phyloP scores from a whole-genome alignment of 2,797 vertebrate genomes.

The Phalloptychus januarius region DNA sequence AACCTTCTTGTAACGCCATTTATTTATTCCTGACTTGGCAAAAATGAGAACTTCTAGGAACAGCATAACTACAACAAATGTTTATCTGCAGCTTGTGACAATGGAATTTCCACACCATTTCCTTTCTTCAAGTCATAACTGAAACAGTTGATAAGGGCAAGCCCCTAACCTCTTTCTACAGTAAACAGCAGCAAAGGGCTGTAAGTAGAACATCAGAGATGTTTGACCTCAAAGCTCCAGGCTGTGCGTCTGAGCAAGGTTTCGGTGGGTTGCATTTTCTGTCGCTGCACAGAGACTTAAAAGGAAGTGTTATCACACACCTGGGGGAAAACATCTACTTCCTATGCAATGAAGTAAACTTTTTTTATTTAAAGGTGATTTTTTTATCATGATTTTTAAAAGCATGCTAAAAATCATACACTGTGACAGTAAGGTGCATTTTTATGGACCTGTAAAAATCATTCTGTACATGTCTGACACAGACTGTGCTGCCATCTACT shows the following conservation, averaged over 20 bases:
- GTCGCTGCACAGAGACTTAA: slow-evolving; percentile 5
- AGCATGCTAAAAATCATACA: not conserved
- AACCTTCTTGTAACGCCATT: not conserved
- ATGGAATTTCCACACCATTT: slow-evolving; percentile 65
- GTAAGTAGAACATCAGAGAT: slow-evolving; percentile 41
- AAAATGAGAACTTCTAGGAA: not conserved
- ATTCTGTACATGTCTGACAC: not conserved
- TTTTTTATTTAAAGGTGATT: no score
- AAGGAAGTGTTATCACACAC: slow-evolving; percentile 7
- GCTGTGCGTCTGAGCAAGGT: slow-evolving; percentile 6
- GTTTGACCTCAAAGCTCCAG: slow-evolving; percentile 50
- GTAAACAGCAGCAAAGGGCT: slow-evolving; percentile 45
- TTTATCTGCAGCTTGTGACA: slow-evolving; percentile 24
- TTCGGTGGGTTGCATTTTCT: slow-evolving; percentile 18
- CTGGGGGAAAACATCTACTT: not conserved
- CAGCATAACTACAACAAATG: not conserved
- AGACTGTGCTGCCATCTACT: not conserved
- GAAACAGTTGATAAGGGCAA: slow-evolving; percentile 55
- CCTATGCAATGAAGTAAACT: not conserved
- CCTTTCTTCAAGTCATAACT: slow-evolving; percentile 47
- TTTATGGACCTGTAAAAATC: not conserved
- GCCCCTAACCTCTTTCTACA: slow-evolving; percentile 52
- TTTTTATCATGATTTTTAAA: not conserved
- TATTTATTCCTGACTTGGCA: not conserved
- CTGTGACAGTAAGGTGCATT: not conserved